Evolutionary conservation across 2,888 invertebrate species (phyloP).

Genomic region (Athalia circularis): DNA sequence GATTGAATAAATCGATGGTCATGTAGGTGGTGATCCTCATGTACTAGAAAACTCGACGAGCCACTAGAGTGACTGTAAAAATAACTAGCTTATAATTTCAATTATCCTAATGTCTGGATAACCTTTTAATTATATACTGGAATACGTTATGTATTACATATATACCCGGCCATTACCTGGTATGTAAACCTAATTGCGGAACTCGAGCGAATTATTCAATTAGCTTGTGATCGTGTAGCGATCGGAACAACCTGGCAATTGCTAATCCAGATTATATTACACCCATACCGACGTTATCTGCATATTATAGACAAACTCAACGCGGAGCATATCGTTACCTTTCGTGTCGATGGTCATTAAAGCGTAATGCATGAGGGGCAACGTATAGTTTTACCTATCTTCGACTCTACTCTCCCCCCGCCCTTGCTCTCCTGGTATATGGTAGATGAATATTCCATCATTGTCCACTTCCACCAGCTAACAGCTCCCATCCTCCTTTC

Average conservation of each 20-base stretch:
- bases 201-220: background rate
- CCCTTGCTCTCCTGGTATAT: background rate
- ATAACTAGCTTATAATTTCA: too few relatives aligned
- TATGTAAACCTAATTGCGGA: background rate
- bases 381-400: background rate
- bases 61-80: too few relatives aligned
- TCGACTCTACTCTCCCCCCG: background rate
- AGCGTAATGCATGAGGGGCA: background rate
- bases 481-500: too few relatives aligned
- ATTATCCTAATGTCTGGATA: too few relatives aligned
- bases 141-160: too few relatives aligned
- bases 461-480: background rate
- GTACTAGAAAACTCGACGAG: too few relatives aligned
- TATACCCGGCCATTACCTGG: background rate
- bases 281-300: background rate
- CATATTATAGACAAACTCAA: background rate
- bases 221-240: background rate
- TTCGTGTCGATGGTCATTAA: slow-evolving; percentile 28
- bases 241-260: slow-evolving; percentile 25
- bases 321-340: background rate
- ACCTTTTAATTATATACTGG: too few relatives aligned
- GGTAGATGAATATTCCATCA: slow-evolving; percentile 1
- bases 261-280: slow-evolving; percentile 33
- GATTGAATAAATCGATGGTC: too few relatives aligned
- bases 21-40: too few relatives aligned